Evolutionary conservation across 2,797 vertebrate genomes (phyloP), one percentile per base, ranked within the genome.

Genomic region (Sus cebifrons): DNA sequence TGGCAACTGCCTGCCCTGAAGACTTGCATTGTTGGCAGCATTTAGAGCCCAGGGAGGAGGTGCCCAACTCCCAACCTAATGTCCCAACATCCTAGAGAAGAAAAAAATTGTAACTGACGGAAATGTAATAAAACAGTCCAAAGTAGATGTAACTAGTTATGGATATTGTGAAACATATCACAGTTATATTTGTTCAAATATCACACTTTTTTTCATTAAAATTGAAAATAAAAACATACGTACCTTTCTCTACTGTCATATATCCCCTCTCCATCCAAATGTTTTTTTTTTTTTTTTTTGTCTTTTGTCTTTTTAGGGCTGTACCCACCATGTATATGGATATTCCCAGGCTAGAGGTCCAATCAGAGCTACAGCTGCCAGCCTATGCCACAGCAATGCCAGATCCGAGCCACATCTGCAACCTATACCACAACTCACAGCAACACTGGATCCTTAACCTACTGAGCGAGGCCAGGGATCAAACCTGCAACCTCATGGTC

Each of bases 31-130:
- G 75, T 21, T 32, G 20, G 23, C 3, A 3, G 71, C 18, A 44
- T 81, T 27, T 56, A 67, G 29, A 74, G 60, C 64, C 58, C 23
- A 20, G 32, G 60, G 40, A 85, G 20, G 87, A 88, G 40, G 25
- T 65, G 44, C 70, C 52, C 92, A 86, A 70, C 49, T 58, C 25
- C 49, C 14, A 54, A 14, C 40, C 73, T 79, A 62, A 81, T 94
- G 90, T 89, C 90, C 60, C 75, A 96, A 97, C 36, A 92, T 64
- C 60, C 71, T 75, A 86, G 27, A 94, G 75, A 14, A 15, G 52
- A 7, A 78, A 56, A 78, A 56, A 2, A 56, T 32, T 56, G 52
- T 78, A 78, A 78, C 52, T 56, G 52, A 56, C 1, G 52, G 75
- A 78, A 78, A 32, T 32, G 75, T 56, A 56, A 56, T 78, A 56